These are phyloP conservation scores for Ormyrus rosae DNA, from an alignment of 2,888 invertebrate genomes.

Conservation along the genomic window DNA sequence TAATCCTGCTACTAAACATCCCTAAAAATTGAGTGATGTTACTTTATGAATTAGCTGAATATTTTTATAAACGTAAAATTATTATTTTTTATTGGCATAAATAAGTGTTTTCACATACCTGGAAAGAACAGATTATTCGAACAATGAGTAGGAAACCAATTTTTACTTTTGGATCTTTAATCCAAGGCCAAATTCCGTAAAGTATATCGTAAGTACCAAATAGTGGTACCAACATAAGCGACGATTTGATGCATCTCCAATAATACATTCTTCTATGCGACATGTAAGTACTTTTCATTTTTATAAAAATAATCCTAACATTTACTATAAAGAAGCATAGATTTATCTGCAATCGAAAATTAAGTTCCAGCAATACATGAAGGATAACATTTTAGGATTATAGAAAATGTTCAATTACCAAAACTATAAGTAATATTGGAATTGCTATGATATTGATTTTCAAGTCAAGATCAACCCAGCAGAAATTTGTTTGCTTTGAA, in stretches of 20 bases:
- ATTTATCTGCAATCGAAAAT: conserved; percentile 9
- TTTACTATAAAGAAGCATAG: conserved; percentile 34
- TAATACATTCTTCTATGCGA: conserved; percentile 31
- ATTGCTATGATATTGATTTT: conserved; percentile 39
- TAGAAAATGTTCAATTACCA: conserved; percentile 3
- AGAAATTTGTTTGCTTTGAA: conserved; percentile 22
- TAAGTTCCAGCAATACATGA: background rate
- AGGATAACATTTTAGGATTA: background rate
- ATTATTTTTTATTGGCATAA: too few relatives aligned
- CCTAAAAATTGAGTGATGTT: conserved; percentile 3
- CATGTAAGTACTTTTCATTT: conserved; percentile 21
- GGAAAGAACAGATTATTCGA: conserved; percentile 36
- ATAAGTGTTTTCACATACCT: conserved; percentile 15
- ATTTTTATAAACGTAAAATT: too few relatives aligned
- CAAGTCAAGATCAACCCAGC: conserved; percentile 38
- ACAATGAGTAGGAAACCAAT: conserved; percentile 7
- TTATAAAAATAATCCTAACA: conserved; percentile 33
- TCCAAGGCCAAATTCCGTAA: conserved; percentile 41
- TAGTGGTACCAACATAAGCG: conserved; percentile 39
- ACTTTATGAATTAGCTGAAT: too few relatives aligned
- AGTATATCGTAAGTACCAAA: conserved; percentile 41
- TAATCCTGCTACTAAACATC: conserved; percentile 18
- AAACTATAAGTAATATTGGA: conserved; percentile 36
- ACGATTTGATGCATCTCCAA: conserved; percentile 44
- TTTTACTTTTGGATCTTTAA: conserved; percentile 1